Base-by-base conservation (phyloP, 2,797 vertebrate species). In the Pogonophryne albipinna region DNA sequence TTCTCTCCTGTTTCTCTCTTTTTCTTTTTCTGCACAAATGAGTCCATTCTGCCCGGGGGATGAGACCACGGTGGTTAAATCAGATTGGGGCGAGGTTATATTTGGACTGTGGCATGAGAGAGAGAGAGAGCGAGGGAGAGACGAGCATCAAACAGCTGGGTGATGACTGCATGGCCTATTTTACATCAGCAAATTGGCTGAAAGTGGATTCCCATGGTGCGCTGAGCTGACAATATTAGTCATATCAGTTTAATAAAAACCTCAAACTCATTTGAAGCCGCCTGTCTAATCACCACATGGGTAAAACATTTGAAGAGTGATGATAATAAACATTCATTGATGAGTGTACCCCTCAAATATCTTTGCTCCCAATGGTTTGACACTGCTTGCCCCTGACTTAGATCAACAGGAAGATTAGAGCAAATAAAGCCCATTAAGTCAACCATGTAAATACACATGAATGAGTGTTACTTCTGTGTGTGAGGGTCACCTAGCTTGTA, bases 41-140 rank as follows among this genome's bases (percentile, higher is more conserved):
- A 90, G 87, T 90, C 80, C 68, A 76, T 87, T 88, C 91, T 59
- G 84, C 91, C 89, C 71, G 57, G 8, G 86, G 89, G 89, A 86
- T 84, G 80, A 82, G 79, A 82, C 86, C 72, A 41, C 57, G 52
- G 67, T 75, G 85, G 86, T 89, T 89, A 84, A 91, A 92, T 91
- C 90, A 86, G 87, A 91, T 89, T 83, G 83, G 85, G 89, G 87
- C 65, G 65, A 91, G 87, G 89, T 92, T 93, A 94, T 93, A 93
- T 94, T 93, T 94, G 92, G 92, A 92, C 66, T 82, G 72, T 80
- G 64, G 84, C 52, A n/a, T 55, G 69, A 66, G 38, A 42, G 31
- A 61, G n/a, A 52, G 51, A 57, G 38, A 16, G 57, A 53, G 16
- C 50, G 19, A 52, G 46, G 49, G 52, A 38, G 45, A 78, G 68